Percentiles rank a stretch among this genome's conserved stretches.
Conservation (phyloP, 2,888 invertebrate species). For the Mythimna lalbum region DNA sequence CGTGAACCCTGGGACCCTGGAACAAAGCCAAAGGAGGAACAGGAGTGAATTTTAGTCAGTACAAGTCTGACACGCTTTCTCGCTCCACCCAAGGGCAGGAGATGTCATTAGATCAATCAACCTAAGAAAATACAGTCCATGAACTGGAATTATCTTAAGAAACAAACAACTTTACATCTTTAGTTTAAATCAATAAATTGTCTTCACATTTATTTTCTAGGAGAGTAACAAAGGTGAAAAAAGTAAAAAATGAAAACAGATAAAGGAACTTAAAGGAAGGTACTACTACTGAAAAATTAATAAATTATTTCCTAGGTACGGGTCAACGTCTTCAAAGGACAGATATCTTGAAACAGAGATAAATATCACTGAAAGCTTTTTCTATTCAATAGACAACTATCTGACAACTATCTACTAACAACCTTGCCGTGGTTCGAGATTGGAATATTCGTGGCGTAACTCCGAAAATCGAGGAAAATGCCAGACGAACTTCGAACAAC, state of each 20-base stretch:
- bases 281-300: not conserved
- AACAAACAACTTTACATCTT: too few species aligned
- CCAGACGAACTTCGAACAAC: slow-evolving; percentile 17
- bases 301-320: not conserved
- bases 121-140: too few species aligned
- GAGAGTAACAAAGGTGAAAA: not conserved
- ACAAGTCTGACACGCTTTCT: too few species aligned
- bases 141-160: too few species aligned
- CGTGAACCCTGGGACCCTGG: too few species aligned
- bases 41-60: too few species aligned
- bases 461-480: slow-evolving; percentile 6
- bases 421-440: slow-evolving; percentile 1
- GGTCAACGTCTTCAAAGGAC: not conserved
- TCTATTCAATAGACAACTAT: not conserved
- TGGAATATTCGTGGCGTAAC: slow-evolving; percentile 22
- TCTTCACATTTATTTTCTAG: not conserved
- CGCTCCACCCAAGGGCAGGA: too few species aligned
- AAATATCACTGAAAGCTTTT: not conserved
- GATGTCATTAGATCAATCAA: too few species aligned
- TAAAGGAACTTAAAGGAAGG: too few species aligned
- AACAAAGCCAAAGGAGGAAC: too few species aligned
- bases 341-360: not conserved
- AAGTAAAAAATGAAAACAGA: too few species aligned
- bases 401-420: slow-evolving; percentile 1
- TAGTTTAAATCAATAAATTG: too few species aligned